These are phyloP conservation scores for Maniola hyperantus DNA, from an alignment of 2,888 invertebrate species.

Conservation along the genomic window DNA sequence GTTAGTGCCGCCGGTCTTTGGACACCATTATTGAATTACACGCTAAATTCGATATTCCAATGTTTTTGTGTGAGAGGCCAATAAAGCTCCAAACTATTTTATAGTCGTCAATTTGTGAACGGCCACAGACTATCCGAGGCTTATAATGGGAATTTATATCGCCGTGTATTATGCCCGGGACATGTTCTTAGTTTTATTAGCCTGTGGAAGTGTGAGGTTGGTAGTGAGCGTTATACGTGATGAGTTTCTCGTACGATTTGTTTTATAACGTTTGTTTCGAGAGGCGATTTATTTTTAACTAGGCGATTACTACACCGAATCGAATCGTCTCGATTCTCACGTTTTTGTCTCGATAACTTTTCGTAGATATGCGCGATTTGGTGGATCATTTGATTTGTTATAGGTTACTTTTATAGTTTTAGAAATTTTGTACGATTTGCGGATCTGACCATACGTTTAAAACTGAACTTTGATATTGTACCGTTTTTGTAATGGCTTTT, in stretches of 20 bases:
- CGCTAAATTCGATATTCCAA: constrained; percentile 63
- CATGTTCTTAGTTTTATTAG: constrained; percentile 46
- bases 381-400: constrained; percentile 67
- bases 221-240: constrained; percentile 47
- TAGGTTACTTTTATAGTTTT: constrained; percentile 60
- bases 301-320: constrained; percentile 62
- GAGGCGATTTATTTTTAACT: constrained; percentile 72
- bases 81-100: constrained; percentile 61
- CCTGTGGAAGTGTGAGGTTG: constrained; percentile 46
- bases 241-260: constrained; percentile 65
- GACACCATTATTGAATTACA: constrained; percentile 75
- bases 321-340: constrained; percentile 73
- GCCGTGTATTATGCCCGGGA: constrained; percentile 45
- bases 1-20: constrained; percentile 77
- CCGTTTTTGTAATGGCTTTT: constrained; percentile 6
- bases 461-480: neutral
- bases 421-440: constrained; percentile 41
- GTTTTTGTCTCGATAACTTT: constrained; percentile 74
- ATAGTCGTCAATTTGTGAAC: constrained; percentile 60
- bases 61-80: constrained; percentile 59
- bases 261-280: constrained; percentile 65
- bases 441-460: constrained; percentile 11
- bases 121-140: constrained; percentile 53
- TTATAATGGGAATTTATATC: constrained; percentile 41
- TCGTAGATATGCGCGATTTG: constrained; percentile 51